A percentile compares a stretch with the other conserved stretches of the same genome.
Conservation (phyloP, 2,888 invertebrate species). For the Nephrotoma flavescens region DNA sequence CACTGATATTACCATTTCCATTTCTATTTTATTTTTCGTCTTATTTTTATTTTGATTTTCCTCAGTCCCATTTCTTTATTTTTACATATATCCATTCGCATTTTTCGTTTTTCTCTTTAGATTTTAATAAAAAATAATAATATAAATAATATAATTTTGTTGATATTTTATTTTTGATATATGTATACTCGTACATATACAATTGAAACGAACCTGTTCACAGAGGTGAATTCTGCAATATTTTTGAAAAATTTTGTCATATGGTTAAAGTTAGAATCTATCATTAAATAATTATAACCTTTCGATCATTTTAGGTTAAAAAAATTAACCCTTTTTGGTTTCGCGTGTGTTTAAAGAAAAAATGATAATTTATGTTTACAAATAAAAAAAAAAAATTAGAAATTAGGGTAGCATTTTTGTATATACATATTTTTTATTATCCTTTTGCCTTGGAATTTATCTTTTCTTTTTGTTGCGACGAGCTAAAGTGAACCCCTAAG, state of each 20-base stretch:
- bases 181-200: neutral
- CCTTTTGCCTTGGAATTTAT: neutral
- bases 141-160: neutral
- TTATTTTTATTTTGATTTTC: neutral
- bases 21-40: neutral
- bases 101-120: neutral
- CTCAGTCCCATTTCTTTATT: neutral
- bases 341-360: neutral
- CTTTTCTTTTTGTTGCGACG: neutral
- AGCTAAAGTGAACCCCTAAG: neutral
- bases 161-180: neutral
- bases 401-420: neutral
- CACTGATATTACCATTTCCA: neutral
- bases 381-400: neutral
- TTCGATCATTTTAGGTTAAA: neutral
- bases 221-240: neutral
- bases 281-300: neutral
- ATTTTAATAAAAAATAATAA: neutral
- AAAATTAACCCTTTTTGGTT: neutral
- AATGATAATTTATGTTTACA: conserved; percentile 3
- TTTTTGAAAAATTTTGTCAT: neutral
- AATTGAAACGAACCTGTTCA: neutral
- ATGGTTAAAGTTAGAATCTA: neutral
- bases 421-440: neutral
- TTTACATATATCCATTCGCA: neutral